A percentile compares a stretch with the other conserved stretches of the same genome.
Conservation (phyloP, 2,113 vertebrate species). For the Fukomys damarensis region DNA sequence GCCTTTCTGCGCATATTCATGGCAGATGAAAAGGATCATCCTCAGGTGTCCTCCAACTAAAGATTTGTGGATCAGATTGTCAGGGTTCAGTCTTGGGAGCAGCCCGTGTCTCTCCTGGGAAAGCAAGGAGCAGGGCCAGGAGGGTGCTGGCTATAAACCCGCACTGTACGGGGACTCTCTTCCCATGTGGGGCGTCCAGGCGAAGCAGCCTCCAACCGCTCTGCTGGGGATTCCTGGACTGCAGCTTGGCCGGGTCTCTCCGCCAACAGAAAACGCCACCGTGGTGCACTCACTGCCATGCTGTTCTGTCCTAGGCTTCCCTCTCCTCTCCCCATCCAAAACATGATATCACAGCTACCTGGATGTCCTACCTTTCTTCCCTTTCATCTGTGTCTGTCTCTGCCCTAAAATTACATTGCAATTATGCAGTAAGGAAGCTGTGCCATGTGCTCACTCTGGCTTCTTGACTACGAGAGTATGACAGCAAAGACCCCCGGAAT, state of each 20-base stretch:
- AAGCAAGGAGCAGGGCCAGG: conserved; percentile 78
- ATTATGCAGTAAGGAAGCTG: background rate
- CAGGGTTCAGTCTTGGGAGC: background rate
- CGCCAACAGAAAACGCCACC: conserved; percentile 27
- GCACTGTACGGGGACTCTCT: conserved; percentile 66
- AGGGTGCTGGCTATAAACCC: background rate
- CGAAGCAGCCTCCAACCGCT: conserved; percentile 57
- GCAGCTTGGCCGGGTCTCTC: background rate
- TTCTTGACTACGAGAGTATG: background rate
- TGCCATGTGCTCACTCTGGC: background rate
- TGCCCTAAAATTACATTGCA: background rate
- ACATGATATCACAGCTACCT: background rate
- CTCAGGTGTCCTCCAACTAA: too few species aligned
- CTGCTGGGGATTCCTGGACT: background rate
- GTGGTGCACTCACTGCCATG: background rate
- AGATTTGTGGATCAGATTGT: too few species aligned
- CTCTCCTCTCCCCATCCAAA: background rate
- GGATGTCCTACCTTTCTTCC: background rate
- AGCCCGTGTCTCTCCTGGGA: conserved; percentile 29
- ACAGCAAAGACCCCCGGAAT: too few species aligned
- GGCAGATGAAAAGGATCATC: background rate
- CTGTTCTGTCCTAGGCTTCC: background rate
- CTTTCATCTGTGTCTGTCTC: background rate
- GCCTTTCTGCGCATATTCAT: background rate
- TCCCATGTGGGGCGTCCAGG: conserved; percentile 50